These are phyloP conservation scores for Eupithecia inturbata DNA, from an alignment of 2,888 invertebrate genomes.

Conservation along the genomic window DNA sequence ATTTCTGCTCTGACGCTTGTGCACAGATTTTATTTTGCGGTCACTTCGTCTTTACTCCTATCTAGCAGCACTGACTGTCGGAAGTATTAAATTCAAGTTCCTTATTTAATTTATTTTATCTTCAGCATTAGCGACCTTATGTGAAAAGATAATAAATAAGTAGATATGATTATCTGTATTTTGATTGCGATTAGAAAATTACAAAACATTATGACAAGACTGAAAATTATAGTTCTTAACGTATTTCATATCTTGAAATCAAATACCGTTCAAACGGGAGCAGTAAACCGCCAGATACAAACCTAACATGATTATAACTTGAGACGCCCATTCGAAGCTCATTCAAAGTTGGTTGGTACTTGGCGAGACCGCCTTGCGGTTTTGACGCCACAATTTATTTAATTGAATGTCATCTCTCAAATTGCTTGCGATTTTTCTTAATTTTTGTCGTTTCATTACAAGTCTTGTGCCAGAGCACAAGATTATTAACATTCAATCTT, in stretches of 20 bases:
- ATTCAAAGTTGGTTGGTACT: slow-evolving; percentile 44
- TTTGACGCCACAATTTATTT: slow-evolving; percentile 44
- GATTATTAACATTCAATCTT: slow-evolving; percentile 6
- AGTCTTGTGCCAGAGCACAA: neutral
- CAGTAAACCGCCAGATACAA: slow-evolving; percentile 39
- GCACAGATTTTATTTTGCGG: neutral
- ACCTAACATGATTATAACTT: slow-evolving; percentile 41
- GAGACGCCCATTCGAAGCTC: slow-evolving; percentile 43
- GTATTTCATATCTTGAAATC: slow-evolving; percentile 16
- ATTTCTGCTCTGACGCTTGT: slow-evolving; percentile 10
- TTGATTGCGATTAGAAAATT: slow-evolving; percentile 1
- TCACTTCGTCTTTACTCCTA: neutral
- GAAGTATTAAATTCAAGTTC: neutral
- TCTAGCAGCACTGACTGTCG: neutral
- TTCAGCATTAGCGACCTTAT: slow-evolving; percentile 22
- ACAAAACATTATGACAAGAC: neutral
- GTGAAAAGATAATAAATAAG: neutral
- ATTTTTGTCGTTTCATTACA: neutral
- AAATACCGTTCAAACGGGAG: slow-evolving; percentile 32
- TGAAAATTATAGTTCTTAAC: neutral
- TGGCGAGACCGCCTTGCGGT: slow-evolving; percentile 47
- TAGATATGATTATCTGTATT: neutral
- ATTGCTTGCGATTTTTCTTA: slow-evolving; percentile 31
- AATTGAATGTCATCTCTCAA: slow-evolving; percentile 39
- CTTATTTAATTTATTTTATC: slow-evolving; percentile 22